Conservation (phyloP, 2,888 invertebrate species). For the Eucera pruinosa region DNA sequence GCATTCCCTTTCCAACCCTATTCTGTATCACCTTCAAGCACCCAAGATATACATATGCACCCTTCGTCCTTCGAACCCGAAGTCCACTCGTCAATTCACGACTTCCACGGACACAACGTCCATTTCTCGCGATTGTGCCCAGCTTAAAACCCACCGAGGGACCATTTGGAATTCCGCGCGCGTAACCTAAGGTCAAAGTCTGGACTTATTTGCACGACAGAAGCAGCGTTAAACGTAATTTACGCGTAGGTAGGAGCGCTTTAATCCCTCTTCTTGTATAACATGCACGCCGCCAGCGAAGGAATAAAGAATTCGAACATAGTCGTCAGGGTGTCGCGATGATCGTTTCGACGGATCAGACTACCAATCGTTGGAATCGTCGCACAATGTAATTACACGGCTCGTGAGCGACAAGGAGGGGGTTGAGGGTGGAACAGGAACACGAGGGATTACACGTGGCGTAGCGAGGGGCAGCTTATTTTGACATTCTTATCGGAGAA, state of each 20-base stretch:
- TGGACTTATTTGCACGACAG: conserved; percentile 67
- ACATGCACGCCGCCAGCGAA: not conserved
- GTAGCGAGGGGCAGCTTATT: conserved; percentile 79
- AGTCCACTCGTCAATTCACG: conserved; percentile 2
- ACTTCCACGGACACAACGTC: conserved; percentile 9
- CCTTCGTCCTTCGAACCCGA: too few species aligned
- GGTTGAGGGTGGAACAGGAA: not conserved
- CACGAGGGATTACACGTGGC: conserved; percentile 74
- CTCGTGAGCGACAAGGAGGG: conserved; percentile 64
- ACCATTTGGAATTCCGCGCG: conserved; percentile 63
- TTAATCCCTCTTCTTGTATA: conserved; percentile 42
- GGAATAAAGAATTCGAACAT: conserved; percentile 14
- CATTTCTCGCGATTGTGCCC: conserved; percentile 13
- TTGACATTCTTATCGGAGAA: conserved; percentile 84
- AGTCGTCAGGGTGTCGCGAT: conserved; percentile 41
- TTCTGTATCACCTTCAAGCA: too few species aligned
- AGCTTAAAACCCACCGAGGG: not conserved
- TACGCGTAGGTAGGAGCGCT: conserved; percentile 51
- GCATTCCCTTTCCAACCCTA: too few species aligned
- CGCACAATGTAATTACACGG: conserved; percentile 82
- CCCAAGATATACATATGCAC: too few species aligned
- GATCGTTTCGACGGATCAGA: conserved; percentile 62
- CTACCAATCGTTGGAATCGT: conserved; percentile 61
- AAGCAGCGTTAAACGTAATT: conserved; percentile 64
- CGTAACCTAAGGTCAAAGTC: conserved; percentile 49